These are phyloP conservation scores for Streblospio benedicti DNA, from an alignment of 1,140 invertebrate genomes.

Conservation along the genomic window DNA sequence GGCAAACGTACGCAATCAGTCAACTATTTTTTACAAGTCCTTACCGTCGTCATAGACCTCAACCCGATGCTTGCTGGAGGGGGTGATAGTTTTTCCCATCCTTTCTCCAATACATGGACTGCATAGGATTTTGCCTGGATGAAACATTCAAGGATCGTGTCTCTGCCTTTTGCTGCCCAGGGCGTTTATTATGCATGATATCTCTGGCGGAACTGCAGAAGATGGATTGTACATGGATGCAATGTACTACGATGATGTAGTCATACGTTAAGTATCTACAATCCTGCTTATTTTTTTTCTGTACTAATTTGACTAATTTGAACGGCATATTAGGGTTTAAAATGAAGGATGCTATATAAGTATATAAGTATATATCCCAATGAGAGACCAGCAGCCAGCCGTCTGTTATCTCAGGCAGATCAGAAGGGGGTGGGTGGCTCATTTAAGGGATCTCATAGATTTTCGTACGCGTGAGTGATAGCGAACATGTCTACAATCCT, in stretches of 20 bases:
- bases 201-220: constrained; percentile 33
- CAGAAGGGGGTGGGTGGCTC: too few species aligned
- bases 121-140: constrained; percentile 80
- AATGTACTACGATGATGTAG: background rate
- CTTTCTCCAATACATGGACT: constrained; percentile 73
- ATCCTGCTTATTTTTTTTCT: background rate
- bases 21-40: too few species aligned
- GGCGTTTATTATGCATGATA: constrained; percentile 26
- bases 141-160: constrained; percentile 66
- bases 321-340: too few species aligned
- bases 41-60: constrained; percentile 60
- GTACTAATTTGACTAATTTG: too few species aligned
- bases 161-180: constrained; percentile 27
- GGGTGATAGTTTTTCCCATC: constrained; percentile 54
- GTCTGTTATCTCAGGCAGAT: too few species aligned
- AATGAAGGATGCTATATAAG: too few species aligned
- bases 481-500: too few species aligned
- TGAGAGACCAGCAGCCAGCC: too few species aligned
- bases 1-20: too few species aligned
- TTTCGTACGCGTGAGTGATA: too few species aligned
- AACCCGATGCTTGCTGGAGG: constrained; percentile 64
- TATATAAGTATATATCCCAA: too few species aligned
- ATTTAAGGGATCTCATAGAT: too few species aligned
- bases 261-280: background rate
- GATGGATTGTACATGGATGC: background rate